phyloP scores from a whole-genome alignment of 2,888 invertebrate species.

The Dascillus cervinus region DNA sequence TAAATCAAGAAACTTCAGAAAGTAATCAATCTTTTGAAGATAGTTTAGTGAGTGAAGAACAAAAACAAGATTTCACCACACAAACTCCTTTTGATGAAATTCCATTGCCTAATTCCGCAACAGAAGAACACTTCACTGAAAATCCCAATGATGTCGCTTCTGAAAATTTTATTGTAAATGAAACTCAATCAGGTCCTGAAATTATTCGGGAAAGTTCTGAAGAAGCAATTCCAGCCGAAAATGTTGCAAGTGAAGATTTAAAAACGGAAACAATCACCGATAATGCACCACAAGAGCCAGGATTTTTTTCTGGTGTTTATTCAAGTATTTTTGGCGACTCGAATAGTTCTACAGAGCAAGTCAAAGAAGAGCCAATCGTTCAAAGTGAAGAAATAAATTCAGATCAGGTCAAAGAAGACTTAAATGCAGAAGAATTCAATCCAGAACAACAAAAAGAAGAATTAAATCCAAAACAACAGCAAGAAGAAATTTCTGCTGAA shows the following conservation, averaged over 20 bases:
- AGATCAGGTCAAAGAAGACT: slow-evolving; percentile 1
- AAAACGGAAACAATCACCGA: background rate
- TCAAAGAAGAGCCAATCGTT: no score
- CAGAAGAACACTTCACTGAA: background rate
- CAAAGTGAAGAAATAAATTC: no score
- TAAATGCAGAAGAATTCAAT: background rate
- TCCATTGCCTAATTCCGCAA: background rate
- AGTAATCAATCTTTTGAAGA: no score
- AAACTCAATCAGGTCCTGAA: slow-evolving; percentile 1
- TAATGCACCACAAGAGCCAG: background rate
- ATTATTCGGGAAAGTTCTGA: slow-evolving; percentile 9
- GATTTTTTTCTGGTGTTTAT: background rate
- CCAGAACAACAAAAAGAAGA: slow-evolving; percentile 6
- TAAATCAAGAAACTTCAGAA: no score
- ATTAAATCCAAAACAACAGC: slow-evolving; percentile 7
- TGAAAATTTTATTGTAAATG: background rate
- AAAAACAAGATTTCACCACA: background rate
- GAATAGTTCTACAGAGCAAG: no score
- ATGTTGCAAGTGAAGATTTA: slow-evolving; percentile 19
- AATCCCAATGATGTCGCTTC: background rate
- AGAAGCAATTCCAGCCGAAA: slow-evolving; percentile 16
- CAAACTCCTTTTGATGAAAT: background rate
- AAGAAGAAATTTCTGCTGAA: no score
- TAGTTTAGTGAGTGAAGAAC: no score
- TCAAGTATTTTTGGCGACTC: background rate